phyloP scores from a whole-genome alignment of 2,113 vertebrate species.

The Lophotis ruficrista region DNA sequence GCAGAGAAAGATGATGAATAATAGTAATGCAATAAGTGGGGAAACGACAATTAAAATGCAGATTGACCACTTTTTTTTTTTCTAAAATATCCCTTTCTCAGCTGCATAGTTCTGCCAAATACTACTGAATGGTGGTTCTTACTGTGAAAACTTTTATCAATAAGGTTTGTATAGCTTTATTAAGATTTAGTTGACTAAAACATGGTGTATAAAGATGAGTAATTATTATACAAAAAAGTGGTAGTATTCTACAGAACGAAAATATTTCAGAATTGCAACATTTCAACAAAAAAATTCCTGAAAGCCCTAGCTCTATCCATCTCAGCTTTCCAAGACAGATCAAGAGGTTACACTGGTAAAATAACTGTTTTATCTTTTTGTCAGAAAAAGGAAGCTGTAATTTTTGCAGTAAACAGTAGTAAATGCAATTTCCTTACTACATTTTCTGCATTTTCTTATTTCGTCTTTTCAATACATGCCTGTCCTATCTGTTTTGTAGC shows the following conservation, averaged over 20 bases:
- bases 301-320: not conserved
- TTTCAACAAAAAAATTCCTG: not conserved
- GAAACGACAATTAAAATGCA: not conserved
- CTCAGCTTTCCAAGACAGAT: not conserved
- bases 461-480: not conserved
- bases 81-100: not conserved
- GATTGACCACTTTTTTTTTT: not conserved
- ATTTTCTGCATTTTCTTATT: not conserved
- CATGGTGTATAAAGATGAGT: not conserved
- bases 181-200: not conserved
- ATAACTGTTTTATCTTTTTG: not conserved
- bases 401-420: not conserved
- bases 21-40: not conserved
- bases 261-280: not conserved
- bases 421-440: not conserved
- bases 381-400: not conserved
- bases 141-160: not conserved
- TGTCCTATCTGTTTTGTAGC: not conserved
- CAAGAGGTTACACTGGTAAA: not conserved
- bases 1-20: not conserved
- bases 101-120: not conserved
- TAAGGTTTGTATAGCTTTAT: not conserved
- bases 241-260: not conserved
- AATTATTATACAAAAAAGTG: not conserved
- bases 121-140: not conserved